A percentile compares a stretch with the other conserved stretches of the same genome.
These are phyloP conservation scores for Drosophila prolongata DNA, from an alignment of 2,888 invertebrate genomes.

Conservation along the genomic window DNA sequence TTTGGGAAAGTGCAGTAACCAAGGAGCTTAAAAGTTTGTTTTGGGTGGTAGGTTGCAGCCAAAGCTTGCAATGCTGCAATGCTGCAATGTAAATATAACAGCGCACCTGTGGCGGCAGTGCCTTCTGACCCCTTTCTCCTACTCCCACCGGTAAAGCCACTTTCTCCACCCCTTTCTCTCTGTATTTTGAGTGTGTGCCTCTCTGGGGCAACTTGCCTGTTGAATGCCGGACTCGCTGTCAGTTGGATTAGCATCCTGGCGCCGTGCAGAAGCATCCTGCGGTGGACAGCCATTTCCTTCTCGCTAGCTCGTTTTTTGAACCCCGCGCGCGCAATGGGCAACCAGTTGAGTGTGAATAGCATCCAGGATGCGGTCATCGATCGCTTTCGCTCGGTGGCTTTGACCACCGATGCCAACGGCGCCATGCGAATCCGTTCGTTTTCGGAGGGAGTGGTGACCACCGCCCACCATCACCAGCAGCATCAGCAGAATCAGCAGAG, in stretches of 20 bases:
- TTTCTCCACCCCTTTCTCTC: conserved; percentile 13
- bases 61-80: conserved; percentile 35
- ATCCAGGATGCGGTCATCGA: conserved; percentile 81
- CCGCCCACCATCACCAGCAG: conserved; percentile 48
- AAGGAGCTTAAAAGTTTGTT: conserved; percentile 22
- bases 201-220: conserved; percentile 61
- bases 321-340: conserved; percentile 65
- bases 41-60: conserved; percentile 14
- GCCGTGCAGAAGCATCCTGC: conserved; percentile 62
- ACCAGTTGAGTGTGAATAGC: conserved; percentile 77
- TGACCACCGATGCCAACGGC: conserved; percentile 80
- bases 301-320: conserved; percentile 4
- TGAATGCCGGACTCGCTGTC: conserved; percentile 65
- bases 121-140: conserved; percentile 1
- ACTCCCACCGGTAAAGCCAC: neutral
- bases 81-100: conserved; percentile 36
- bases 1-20: neutral
- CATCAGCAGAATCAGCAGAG: conserved; percentile 24
- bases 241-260: conserved; percentile 77
- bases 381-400: conserved; percentile 78
- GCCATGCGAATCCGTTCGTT: conserved; percentile 81
- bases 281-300: conserved; percentile 26
- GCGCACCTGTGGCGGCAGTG: conserved; percentile 42
- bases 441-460: conserved; percentile 74
- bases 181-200: conserved; percentile 25